Percentiles rank a stretch among this genome's conserved stretches.
Conservation (phyloP, 2,888 invertebrate genomes). For the Carterocephalus palaemon region DNA sequence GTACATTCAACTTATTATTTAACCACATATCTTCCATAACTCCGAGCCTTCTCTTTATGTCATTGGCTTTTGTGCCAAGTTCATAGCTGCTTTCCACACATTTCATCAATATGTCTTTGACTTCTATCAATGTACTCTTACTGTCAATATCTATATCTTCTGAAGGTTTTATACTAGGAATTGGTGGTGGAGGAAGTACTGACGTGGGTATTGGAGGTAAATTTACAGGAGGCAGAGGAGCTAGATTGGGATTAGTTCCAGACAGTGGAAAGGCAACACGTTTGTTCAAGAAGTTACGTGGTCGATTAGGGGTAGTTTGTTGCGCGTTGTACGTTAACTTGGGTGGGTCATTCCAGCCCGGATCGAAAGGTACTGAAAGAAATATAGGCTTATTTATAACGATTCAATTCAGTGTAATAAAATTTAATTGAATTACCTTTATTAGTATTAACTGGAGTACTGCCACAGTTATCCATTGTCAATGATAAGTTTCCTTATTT, state of each 20-base stretch:
- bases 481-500: too few species aligned
- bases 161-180: slow-evolving; percentile 25
- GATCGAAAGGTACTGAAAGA: slow-evolving; percentile 64
- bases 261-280: slow-evolving; percentile 74
- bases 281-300: slow-evolving; percentile 73
- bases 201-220: slow-evolving; percentile 52
- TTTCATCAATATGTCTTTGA: slow-evolving; percentile 51
- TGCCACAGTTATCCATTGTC: slow-evolving; percentile 44
- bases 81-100: slow-evolving; percentile 59
- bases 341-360: slow-evolving; percentile 81
- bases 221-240: slow-evolving; percentile 37
- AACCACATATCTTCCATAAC: slow-evolving; percentile 79
- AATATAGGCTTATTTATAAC: neutral
- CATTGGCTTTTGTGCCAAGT: slow-evolving; percentile 65
- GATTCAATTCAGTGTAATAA: too few species aligned
- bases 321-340: slow-evolving; percentile 67
- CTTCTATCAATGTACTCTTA: slow-evolving; percentile 52
- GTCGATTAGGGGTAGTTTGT: slow-evolving; percentile 57
- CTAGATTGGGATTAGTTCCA: slow-evolving; percentile 38
- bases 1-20: slow-evolving; percentile 72
- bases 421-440: too few species aligned
- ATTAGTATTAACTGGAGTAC: slow-evolving; percentile 32
- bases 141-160: slow-evolving; percentile 43
- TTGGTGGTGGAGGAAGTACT: slow-evolving; percentile 29
- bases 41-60: slow-evolving; percentile 74